A percentile compares a stretch with the other conserved stretches of the same genome.
Evolutionary conservation across 1,140 invertebrate genomes (phyloP).

Genomic region (Onthophagus taurus): DNA sequence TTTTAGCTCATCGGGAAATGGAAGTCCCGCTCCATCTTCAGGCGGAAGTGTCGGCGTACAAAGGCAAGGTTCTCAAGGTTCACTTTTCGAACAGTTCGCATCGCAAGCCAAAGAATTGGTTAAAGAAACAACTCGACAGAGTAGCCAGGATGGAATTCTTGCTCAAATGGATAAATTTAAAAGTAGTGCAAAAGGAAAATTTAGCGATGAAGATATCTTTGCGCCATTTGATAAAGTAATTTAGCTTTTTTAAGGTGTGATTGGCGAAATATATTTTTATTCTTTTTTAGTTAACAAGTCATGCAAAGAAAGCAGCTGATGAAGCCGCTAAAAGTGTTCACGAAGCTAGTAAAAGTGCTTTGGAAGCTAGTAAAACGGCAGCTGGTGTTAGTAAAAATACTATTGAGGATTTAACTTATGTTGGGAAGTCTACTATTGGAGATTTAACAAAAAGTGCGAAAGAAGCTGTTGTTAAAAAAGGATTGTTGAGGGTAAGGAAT

Average conservation of each 20-base stretch:
- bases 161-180: slow-evolving; percentile 73
- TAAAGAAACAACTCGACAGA: slow-evolving; percentile 73
- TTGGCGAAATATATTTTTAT: slow-evolving; percentile 6
- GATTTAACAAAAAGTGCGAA: slow-evolving; percentile 87
- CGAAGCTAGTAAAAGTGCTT: slow-evolving; percentile 69
- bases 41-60: slow-evolving; percentile 38
- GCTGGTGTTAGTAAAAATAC: slow-evolving; percentile 82
- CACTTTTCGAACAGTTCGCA: slow-evolving; percentile 75
- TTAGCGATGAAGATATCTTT: slow-evolving; percentile 52
- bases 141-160: slow-evolving; percentile 79
- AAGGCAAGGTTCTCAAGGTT: slow-evolving; percentile 69
- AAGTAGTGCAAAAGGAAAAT: slow-evolving; percentile 12
- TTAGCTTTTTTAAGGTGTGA: slow-evolving; percentile 4
- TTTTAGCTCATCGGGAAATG: slow-evolving; percentile 45
- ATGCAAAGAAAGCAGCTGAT: slow-evolving; percentile 81
- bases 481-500: slow-evolving; percentile 59
- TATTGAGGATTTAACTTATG: slow-evolving; percentile 77
- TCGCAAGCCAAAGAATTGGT: slow-evolving; percentile 79
- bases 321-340: slow-evolving; percentile 74
- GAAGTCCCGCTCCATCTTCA: slow-evolving; percentile 33
- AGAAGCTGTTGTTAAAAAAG: slow-evolving; percentile 76
- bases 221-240: slow-evolving; percentile 65
- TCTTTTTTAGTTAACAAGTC: slow-evolving; percentile 58
- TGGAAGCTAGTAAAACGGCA: slow-evolving; percentile 79
- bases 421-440: slow-evolving; percentile 74